phyloP scores from a whole-genome alignment of 2,888 invertebrate species.

The Octonoba sinensis region DNA sequence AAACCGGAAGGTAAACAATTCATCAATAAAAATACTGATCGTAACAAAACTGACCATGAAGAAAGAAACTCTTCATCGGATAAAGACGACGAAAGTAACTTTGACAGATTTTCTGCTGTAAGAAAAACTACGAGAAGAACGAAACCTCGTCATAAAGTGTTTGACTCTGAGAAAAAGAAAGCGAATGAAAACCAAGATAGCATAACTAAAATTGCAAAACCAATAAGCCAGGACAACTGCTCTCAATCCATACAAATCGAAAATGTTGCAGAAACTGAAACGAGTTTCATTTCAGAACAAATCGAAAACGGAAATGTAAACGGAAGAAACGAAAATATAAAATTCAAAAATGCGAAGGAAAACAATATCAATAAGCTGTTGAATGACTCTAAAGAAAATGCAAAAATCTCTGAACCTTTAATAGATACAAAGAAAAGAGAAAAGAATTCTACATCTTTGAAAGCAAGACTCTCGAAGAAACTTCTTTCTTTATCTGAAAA shows the following conservation, averaged over 20 bases:
- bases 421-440: constrained; percentile 38
- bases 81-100: constrained; percentile 56
- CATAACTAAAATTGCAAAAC: not conserved
- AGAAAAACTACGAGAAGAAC: constrained; percentile 62
- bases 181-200: not conserved
- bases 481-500: constrained; percentile 61
- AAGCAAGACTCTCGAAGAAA: constrained; percentile 57
- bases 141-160: constrained; percentile 18
- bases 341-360: constrained; percentile 11
- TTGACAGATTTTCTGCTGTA: constrained; percentile 62
- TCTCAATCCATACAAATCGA: not conserved
- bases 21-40: not conserved
- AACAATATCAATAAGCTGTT: not conserved
- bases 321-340: not conserved
- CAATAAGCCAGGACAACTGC: not conserved
- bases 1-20: not conserved
- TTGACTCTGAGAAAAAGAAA: constrained; percentile 3
- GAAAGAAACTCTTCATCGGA: constrained; percentile 7
- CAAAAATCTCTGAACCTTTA: constrained; percentile 9
- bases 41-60: not conserved
- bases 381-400: constrained; percentile 19
- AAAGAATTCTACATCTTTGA: constrained; percentile 38
- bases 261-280: constrained; percentile 20
- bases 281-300: not conserved
- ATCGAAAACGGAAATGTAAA: constrained; percentile 26